Percentiles rank a stretch among this genome's conserved stretches.
phyloP scores from a whole-genome alignment of 1,140 invertebrate genomes.

The Dendrolimus kikuchii region DNA sequence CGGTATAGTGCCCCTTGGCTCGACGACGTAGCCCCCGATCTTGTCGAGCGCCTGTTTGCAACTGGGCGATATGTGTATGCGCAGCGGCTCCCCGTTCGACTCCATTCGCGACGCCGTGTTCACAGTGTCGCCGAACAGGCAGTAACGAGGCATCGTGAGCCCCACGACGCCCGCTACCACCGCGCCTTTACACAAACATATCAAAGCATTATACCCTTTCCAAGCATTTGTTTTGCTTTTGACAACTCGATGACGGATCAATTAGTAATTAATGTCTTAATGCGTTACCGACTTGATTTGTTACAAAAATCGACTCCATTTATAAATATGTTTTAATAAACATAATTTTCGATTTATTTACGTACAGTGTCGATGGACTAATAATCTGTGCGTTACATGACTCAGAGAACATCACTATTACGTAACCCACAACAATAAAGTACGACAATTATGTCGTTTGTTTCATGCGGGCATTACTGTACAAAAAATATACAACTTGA shows the following conservation, averaged over 20 bases:
- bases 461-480: too few relatives aligned
- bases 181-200: conserved; percentile 75
- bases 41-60: conserved; percentile 82
- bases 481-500: too few relatives aligned
- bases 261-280: too few relatives aligned
- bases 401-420: too few relatives aligned
- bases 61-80: conserved; percentile 88
- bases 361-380: too few relatives aligned
- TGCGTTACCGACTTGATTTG: not conserved
- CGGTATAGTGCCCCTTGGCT: conserved; percentile 87
- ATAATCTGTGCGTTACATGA: too few relatives aligned
- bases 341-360: too few relatives aligned
- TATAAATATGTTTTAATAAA: conserved; percentile 4
- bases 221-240: too few relatives aligned
- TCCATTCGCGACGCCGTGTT: conserved; percentile 97
- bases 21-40: conserved; percentile 86
- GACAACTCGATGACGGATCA: too few relatives aligned
- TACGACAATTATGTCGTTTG: too few relatives aligned
- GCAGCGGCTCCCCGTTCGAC: conserved; percentile 89
- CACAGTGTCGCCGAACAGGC: conserved; percentile 94
- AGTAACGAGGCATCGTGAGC: conserved; percentile 97
- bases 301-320: not conserved
- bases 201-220: too few relatives aligned
- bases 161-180: conserved; percentile 96
- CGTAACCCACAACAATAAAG: too few relatives aligned